Base-by-base conservation (phyloP, 1,140 invertebrate species). In the Zaprionus inermis region DNA sequence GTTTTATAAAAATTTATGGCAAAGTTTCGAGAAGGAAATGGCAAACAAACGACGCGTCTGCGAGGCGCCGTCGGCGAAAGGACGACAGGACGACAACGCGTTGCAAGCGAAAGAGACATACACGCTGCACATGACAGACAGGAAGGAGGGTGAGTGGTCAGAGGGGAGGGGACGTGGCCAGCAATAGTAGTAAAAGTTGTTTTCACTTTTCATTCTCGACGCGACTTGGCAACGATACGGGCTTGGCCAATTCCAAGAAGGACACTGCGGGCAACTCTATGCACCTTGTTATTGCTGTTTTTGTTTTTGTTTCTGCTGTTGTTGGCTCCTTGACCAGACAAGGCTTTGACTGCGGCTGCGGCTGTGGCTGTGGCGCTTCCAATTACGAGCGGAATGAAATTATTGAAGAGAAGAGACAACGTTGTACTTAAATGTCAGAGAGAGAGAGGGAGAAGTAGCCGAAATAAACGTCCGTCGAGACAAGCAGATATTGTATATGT, bases 41-140 rank as follows among this genome's bases (percentile, higher is more conserved):
- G 80, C 84, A 88, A 88, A 89, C 80, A 84, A 88, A 71, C 80
- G 85, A 76, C 85, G 84, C 84, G 84, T 71, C 84, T 67, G 30
- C 32, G 38, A 51, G 83, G 83, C 83, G 83, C 84, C 84, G 65
- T 22, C 71, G 69, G 65, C 58, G 49, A 59, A 71, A 73, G 70
- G 74, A 68, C 69, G 64, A 34, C 52, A 73, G 60, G 41, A 83
- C 74, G 76, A 66, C 65, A 44, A 41, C 52, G 34, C 36, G 36
- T 20, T 49, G 44, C 16, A 49, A 46, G 16, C 20, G 20, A 18
- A 18, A 49, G 82, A 55, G 57, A 52, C 51, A 20, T 24, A 46
- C 56, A 34, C 9, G 10, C 18, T 70, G 74, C 72, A 78, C 56
- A 46, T 32, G 38, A n/a, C 61, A 56, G 68, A 67, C 30, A n/a